Conservation (phyloP, 2,113 vertebrate species). For the Crotalus tigris region DNA sequence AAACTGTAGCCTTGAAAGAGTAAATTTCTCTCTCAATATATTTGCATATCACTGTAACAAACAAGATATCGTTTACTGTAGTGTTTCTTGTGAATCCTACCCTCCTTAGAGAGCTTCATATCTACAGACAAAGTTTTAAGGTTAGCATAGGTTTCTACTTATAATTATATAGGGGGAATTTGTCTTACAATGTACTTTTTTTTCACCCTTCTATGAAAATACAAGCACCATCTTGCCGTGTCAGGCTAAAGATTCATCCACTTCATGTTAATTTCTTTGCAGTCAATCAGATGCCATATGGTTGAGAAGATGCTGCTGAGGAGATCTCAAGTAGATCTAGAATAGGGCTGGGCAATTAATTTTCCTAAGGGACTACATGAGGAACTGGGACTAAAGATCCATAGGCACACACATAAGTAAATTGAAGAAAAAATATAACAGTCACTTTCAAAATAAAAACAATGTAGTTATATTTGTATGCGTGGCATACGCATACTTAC, state of each 20-base stretch:
- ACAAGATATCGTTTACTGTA: not conserved
- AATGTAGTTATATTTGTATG: not conserved
- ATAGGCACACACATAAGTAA: not conserved
- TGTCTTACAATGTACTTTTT: not conserved
- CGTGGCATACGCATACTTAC: not conserved
- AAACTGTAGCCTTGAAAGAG: not conserved
- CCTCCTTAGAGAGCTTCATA: not conserved
- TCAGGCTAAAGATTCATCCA: not conserved
- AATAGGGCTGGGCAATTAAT: not conserved
- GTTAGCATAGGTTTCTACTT: not conserved
- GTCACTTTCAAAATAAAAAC: not conserved
- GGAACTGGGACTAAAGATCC: not conserved
- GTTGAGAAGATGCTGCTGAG: not conserved
- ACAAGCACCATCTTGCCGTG: not conserved
- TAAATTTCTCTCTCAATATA: not conserved
- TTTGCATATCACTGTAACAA: not conserved
- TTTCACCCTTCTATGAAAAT: not conserved
- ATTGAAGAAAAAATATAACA: not conserved
- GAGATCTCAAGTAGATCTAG: not conserved
- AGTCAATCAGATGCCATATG: not conserved
- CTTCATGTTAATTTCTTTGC: not conserved
- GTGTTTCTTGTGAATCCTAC: not conserved
- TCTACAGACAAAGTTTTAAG: not conserved
- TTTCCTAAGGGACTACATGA: not conserved
- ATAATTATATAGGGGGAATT: not conserved